Conservation (phyloP, 2,113 vertebrate species). For the Siniperca chuatsi region DNA sequence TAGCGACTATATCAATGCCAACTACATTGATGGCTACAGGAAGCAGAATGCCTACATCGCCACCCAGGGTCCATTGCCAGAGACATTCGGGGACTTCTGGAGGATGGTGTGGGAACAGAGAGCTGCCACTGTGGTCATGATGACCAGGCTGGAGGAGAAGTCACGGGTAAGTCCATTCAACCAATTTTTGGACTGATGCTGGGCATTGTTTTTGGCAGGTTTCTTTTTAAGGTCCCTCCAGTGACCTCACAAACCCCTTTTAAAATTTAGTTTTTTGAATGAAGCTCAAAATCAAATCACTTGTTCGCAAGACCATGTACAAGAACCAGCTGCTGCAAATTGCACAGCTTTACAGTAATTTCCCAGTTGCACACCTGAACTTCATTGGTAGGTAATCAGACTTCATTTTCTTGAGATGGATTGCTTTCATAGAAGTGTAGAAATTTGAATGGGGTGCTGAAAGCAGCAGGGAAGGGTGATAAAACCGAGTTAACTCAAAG, state of each 20-base stretch:
- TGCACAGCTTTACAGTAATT: slow-evolving; percentile 44
- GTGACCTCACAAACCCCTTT: background rate
- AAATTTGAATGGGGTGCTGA: slow-evolving; percentile 15
- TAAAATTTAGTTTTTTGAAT: slow-evolving; percentile 12
- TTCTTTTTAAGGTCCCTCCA: slow-evolving; percentile 1
- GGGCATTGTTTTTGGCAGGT: background rate
- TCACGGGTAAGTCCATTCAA: slow-evolving; percentile 88
- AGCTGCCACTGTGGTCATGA: slow-evolving; percentile 97
- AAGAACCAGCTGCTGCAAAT: slow-evolving; percentile 32
- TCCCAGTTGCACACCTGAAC: slow-evolving; percentile 34
- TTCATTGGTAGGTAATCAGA: slow-evolving; percentile 44
- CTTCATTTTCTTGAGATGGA: slow-evolving; percentile 47
- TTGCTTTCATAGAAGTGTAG: slow-evolving; percentile 35
- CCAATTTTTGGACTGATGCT: background rate
- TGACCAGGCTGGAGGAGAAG: slow-evolving; percentile 98
- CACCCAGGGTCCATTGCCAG: slow-evolving; percentile 94
- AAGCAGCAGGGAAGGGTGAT: slow-evolving; percentile 18
- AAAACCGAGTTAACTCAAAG: slow-evolving; percentile 44
- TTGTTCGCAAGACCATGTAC: slow-evolving; percentile 17
- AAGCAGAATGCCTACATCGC: slow-evolving; percentile 99
- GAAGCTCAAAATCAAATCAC: slow-evolving; percentile 38
- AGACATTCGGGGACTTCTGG: slow-evolving; percentile 99
- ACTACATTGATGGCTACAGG: slow-evolving; percentile 98
- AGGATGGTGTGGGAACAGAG: slow-evolving; percentile 99
- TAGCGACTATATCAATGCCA: slow-evolving; percentile 98